Evolutionary conservation across 2,888 invertebrate genomes (phyloP).

Genomic region (Galerucella pusilla): DNA sequence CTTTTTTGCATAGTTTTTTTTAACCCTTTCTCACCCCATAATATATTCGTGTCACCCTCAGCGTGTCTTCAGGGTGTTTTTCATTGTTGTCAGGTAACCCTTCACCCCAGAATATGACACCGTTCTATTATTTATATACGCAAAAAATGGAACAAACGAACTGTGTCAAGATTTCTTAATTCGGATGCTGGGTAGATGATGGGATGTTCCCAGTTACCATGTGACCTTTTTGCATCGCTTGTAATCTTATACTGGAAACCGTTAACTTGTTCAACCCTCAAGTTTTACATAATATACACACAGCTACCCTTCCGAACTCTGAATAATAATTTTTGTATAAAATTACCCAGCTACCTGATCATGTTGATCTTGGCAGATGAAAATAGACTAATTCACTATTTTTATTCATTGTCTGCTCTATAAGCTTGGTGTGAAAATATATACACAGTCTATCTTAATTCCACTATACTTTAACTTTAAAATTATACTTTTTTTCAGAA

Average conservation of each 20-base stretch:
- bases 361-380: conserved; percentile 3
- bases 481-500: too few relatives aligned
- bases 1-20: conserved; percentile 66
- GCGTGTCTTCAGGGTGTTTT: conserved; percentile 66
- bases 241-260: conserved; percentile 53
- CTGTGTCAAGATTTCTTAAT: conserved; percentile 65
- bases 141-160: conserved; percentile 66
- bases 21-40: conserved; percentile 65
- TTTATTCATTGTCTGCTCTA: background rate
- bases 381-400: background rate
- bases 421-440: conserved; percentile 3
- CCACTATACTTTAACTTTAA: background rate
- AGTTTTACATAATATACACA: conserved; percentile 19
- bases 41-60: conserved; percentile 64
- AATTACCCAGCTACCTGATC: conserved; percentile 24
- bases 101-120: conserved; percentile 66
- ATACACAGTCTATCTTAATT: background rate
- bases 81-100: conserved; percentile 64
- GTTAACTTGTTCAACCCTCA: conserved; percentile 43
- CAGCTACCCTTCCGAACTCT: conserved; percentile 21
- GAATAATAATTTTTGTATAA: conserved; percentile 28
- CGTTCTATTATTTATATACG: conserved; percentile 62
- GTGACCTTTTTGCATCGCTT: conserved; percentile 59
- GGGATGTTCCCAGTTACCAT: conserved; percentile 45
- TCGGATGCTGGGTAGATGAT: conserved; percentile 46